Evolutionary conservation across 2,113 vertebrate species (phyloP), one percentile per base, ranked within the genome.

Genomic region (Setophaga coronata): DNA sequence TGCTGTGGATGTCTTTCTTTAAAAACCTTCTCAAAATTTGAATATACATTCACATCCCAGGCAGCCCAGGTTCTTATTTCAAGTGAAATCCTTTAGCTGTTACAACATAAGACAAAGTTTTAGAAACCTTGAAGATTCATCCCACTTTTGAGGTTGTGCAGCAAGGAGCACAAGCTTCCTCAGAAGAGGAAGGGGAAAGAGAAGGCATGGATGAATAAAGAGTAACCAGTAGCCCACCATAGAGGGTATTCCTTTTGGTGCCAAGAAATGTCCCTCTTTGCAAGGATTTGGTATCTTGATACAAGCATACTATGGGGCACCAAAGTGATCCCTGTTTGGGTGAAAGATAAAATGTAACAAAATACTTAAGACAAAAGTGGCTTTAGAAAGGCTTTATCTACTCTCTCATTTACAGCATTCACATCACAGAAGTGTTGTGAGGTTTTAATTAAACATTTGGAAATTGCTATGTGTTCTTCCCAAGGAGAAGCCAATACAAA

Each of bases 401-500:
- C 45, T 64, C 45, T 60, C 45, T 60, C 70, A 12, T 87, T 93
- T 81, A 34, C 81, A 69, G 14, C 0, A 0, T 74, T 91, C 34
- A 42, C 79, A 87, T 57, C 40, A 87, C 54, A 83, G 77, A 11
- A 45, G n/a, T 1, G 7, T 56, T 69, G 70, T 60, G 54, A 90
- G 66, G 70, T 69, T 96, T 96, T 95, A 95, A 93, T 93, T 95
- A 95, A 94, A 91, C 87, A 70, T 80, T 91, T 90, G 66, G 50
- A 87, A 94, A 97, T 82, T 73, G 62, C 78, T 93, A 2, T 85
- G 74, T 66, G 51, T 56, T 82, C 58, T 91, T 96, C 54, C 82
- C 79, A 94, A 92, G 66, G 57, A 95, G 82, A 90, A 94, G 19
- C 53, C 82, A 86, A 72, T 80, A 93, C 28, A 91, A 94, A 71